These are phyloP conservation scores for Syrmaticus mikado DNA, from an alignment of 2,113 vertebrate genomes.

Conservation along the genomic window DNA sequence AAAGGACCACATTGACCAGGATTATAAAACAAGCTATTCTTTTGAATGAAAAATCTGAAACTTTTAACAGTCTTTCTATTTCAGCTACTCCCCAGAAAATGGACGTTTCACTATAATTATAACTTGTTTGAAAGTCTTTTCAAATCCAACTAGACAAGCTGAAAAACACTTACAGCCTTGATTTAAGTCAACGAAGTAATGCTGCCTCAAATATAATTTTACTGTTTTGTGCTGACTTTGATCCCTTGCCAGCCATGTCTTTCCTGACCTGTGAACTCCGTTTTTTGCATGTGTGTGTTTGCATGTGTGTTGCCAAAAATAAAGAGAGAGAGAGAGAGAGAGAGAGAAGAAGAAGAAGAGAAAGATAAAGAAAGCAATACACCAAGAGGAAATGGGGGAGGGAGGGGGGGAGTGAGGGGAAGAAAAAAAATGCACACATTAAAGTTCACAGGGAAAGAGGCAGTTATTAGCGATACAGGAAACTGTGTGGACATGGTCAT, in stretches of 20 bases:
- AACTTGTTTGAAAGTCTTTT: not conserved
- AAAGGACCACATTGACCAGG: not conserved
- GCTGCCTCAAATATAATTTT: not conserved
- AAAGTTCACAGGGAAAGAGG: not conserved
- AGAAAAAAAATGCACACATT: not conserved
- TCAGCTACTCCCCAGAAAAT: not conserved
- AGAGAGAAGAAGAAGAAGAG: not conserved
- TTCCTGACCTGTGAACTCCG: not conserved
- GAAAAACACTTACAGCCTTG: not conserved
- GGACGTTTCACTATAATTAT: not conserved
- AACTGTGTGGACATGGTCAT: not conserved
- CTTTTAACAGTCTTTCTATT: not conserved
- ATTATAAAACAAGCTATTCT: not conserved
- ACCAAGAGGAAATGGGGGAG: not conserved
- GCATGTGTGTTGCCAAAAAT: not conserved
- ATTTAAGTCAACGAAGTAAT: not conserved
- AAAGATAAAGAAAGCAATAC: not conserved
- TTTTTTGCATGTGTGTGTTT: not conserved
- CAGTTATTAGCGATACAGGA: not conserved
- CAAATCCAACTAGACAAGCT: not conserved
- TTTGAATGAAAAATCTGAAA: conserved; percentile 9
- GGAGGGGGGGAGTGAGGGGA: too few relatives aligned
- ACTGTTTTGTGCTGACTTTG: not conserved
- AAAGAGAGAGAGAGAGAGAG: too few relatives aligned
- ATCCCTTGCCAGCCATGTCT: not conserved